These are phyloP conservation scores for Lumbricus terrestris DNA, from an alignment of 2,888 invertebrate genomes.

Conservation along the genomic window DNA sequence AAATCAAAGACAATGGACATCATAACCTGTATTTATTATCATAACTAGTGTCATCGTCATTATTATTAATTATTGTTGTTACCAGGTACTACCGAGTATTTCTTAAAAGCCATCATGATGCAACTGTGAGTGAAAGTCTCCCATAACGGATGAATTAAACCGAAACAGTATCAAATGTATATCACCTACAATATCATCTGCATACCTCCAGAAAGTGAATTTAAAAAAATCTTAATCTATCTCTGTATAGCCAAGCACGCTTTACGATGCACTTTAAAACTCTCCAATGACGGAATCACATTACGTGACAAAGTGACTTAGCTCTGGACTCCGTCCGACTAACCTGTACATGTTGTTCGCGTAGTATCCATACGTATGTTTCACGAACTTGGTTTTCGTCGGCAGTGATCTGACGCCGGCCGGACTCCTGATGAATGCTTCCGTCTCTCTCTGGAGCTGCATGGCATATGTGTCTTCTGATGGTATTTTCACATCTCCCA, in stretches of 20 bases:
- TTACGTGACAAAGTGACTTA: neutral
- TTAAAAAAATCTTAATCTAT: no score
- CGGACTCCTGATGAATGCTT: neutral
- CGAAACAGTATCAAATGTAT: no score
- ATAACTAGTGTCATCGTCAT: no score
- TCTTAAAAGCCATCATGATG: no score
- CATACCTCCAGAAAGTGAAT: no score
- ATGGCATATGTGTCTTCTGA: neutral
- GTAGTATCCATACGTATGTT: conserved; percentile 10
- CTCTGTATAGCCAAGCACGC: no score
- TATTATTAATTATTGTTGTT: no score
- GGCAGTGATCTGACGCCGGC: neutral
- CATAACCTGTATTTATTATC: no score
- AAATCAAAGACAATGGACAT: neutral
- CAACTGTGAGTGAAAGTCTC: no score
- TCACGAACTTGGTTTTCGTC: neutral
- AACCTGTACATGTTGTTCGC: conserved; percentile 10
- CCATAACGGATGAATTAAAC: no score
- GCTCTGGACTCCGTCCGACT: neutral
- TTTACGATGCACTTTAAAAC: neutral
- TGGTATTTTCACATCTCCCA: neutral
- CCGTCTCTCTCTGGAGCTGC: conserved; percentile 18
- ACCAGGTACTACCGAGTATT: no score
- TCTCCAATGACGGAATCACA: neutral
- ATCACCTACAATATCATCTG: no score